Evolutionary conservation across 2,113 vertebrate species (phyloP).

Genomic region (Lonchura striata): DNA sequence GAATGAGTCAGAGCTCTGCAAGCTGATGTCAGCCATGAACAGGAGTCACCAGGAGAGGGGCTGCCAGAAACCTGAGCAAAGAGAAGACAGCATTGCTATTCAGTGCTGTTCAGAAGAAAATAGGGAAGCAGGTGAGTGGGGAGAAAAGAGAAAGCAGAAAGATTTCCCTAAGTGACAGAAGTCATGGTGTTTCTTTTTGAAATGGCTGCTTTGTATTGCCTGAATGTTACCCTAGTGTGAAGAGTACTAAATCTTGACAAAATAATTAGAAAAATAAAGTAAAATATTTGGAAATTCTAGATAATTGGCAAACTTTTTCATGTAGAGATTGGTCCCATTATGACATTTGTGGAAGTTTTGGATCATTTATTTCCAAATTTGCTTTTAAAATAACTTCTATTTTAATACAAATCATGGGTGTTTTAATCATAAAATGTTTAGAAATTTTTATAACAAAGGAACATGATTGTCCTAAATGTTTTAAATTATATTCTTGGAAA

Average conservation of each 20-base stretch:
- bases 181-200: not conserved
- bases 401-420: not conserved
- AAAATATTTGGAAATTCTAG: not conserved
- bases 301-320: not conserved
- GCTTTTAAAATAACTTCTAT: not conserved
- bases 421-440: not conserved
- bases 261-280: not conserved
- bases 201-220: not conserved
- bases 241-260: not conserved
- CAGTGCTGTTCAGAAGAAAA: rapidly evolving
- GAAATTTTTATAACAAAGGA: not conserved
- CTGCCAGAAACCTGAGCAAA: not conserved
- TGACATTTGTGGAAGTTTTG: not conserved
- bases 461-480: not conserved
- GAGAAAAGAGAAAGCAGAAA: not conserved
- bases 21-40: not conserved
- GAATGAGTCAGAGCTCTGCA: not conserved
- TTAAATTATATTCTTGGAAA: not conserved
- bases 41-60: not conserved
- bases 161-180: not conserved
- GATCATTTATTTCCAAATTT: not conserved
- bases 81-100: not conserved
- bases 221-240: not conserved
- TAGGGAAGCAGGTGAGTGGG: not conserved
- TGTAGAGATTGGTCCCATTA: not conserved